Base-by-base conservation (phyloP, 2,113 vertebrate genomes). In the Patagioenas fasciata region DNA sequence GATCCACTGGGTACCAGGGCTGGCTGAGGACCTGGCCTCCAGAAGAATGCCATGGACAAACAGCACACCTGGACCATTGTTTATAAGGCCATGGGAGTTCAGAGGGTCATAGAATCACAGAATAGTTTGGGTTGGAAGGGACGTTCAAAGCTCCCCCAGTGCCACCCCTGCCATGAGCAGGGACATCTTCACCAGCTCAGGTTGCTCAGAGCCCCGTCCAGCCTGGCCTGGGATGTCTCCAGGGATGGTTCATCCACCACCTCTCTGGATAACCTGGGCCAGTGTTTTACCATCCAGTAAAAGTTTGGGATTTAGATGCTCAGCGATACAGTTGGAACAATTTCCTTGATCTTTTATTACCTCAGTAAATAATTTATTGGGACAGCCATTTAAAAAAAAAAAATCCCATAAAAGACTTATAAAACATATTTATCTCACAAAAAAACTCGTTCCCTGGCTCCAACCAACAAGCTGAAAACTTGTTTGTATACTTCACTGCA, bases 271-370 rank as follows among this genome's bases (percentile, higher is more conserved):
- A 47, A 47, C 44, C 44, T 19, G 44, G 18, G 44, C 17, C 44
- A 47, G 44, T 18, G 44, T 81, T 75, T 74, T 26, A 92, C 53
- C 83, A 47, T 18, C 74, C 71, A 78, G 38, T 89, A 96, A 87
- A 97, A 81, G 67, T 91, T 82, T 31, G 82, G 85, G 91, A 93
- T 95, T 96, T 96, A 97, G 95, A 83, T 91, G 91, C 85, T 94
- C 54, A 36, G 89, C 0, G 13, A 85, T 75, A 85, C 0, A 16
- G 82, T 85, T 88, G 77, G 92, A 95, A 75, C 96, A 86, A 95
- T 97, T 97, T 95, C 83, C 91, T 92, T 94, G 94, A 94, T 96
- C 96, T 97, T 97, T 97, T 96, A 96, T 94, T 95, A 91, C 85
- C 87, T 86, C 51, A 60, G 69, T 97, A 96, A 97, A 97, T 97